phyloP scores from a whole-genome alignment of 2,113 vertebrate species.

The Paramormyrops kingsleyae region DNA sequence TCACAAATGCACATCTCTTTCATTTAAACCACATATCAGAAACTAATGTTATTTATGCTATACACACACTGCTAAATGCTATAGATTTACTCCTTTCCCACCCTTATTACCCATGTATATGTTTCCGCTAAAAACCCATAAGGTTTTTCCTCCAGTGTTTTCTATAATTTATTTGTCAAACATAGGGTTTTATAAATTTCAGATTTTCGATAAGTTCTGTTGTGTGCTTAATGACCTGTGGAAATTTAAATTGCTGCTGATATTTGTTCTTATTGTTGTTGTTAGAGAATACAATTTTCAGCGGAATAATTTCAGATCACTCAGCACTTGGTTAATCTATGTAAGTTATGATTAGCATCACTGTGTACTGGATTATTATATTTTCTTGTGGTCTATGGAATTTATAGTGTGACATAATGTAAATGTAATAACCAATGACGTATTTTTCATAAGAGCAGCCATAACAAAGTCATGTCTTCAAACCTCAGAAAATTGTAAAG shows the following conservation, averaged over 20 bases:
- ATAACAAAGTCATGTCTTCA: background rate
- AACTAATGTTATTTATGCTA: background rate
- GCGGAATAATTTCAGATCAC: background rate
- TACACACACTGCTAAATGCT: background rate
- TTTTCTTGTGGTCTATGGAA: background rate
- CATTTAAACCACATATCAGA: background rate
- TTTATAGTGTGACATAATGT: background rate
- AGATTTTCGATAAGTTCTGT: background rate
- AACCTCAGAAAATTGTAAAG: background rate
- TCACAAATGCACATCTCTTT: background rate
- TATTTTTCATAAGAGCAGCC: background rate
- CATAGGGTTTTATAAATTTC: background rate
- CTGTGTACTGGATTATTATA: background rate
- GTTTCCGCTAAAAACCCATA: background rate
- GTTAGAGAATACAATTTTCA: background rate
- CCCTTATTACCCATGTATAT: background rate
- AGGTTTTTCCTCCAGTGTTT: background rate
- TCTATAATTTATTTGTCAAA: background rate
- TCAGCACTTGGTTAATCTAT: background rate
- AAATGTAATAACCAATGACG: background rate
- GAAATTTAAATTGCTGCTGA: background rate
- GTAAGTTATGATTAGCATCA: background rate
- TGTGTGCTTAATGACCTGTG: background rate
- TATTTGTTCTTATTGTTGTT: background rate
- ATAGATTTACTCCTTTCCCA: background rate